These are phyloP conservation scores for Shinisaurus crocodilurus DNA, from an alignment of 2,113 vertebrate genomes.

Conservation along the genomic window DNA sequence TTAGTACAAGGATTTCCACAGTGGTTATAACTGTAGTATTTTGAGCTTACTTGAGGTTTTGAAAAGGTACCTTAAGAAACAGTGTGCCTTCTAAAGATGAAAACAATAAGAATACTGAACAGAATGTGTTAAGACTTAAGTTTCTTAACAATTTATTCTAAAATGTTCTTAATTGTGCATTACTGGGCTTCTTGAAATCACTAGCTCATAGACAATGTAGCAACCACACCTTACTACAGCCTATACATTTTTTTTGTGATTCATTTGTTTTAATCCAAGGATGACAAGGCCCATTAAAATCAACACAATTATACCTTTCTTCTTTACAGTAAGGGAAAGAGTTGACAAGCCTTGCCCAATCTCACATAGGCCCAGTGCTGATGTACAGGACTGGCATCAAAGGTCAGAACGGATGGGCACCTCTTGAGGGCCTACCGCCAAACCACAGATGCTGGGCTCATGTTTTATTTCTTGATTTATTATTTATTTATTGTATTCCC, in stretches of 20 bases:
- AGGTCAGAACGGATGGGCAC: not conserved
- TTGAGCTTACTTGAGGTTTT: conserved; percentile 5
- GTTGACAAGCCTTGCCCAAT: not conserved
- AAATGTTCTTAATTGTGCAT: not conserved
- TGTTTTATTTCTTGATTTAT: not conserved
- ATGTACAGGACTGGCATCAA: not conserved
- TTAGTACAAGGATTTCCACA: not conserved
- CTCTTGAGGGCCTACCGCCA: not conserved
- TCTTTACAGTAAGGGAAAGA: not conserved
- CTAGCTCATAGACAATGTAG: not conserved
- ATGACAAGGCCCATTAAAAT: not conserved
- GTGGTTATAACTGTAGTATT: not conserved
- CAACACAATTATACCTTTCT: conserved; percentile 17
- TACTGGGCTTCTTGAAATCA: not conserved
- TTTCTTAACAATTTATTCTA: conserved; percentile 12
- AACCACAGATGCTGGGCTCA: not conserved
- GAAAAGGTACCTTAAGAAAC: not conserved
- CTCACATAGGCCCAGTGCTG: not conserved
- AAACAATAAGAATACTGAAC: not conserved
- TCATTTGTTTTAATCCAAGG: conserved; percentile 16
- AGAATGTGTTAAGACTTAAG: not conserved
- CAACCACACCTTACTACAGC: not conserved
- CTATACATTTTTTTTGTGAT: not conserved
- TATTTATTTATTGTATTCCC: no score
- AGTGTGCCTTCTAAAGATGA: conserved; percentile 13